phyloP scores from a whole-genome alignment of 2,797 vertebrate genomes.

The Mareca strepera region DNA sequence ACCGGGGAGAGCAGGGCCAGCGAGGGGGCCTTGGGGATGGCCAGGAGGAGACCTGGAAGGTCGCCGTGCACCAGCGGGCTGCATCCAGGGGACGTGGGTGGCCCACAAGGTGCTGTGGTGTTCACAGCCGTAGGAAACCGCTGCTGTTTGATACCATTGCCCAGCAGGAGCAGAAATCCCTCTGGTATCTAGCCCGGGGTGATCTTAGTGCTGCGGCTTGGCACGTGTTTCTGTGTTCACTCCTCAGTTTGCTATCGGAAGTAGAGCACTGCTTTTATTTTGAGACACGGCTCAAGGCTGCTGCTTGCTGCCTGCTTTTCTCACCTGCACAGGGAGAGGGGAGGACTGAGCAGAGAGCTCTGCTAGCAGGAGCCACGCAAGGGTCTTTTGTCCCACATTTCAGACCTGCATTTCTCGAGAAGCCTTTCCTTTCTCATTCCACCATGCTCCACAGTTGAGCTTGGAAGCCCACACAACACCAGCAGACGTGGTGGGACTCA shows the following conservation, averaged over 20 bases:
- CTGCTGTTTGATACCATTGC: background rate
- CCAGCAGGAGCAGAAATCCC: background rate
- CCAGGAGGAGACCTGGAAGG: background rate
- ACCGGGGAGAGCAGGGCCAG: background rate
- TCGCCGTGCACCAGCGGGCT: background rate
- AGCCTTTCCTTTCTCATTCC: constrained; percentile 45
- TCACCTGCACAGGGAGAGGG: constrained; percentile 36
- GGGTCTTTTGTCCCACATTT: background rate
- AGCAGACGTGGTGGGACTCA: background rate
- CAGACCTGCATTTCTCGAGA: constrained; percentile 26
- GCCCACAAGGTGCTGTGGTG: background rate
- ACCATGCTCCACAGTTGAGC: background rate
- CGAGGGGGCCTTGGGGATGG: constrained; percentile 29
- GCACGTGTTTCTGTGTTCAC: background rate
- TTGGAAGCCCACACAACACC: background rate
- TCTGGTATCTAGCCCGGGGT: background rate
- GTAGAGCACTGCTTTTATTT: constrained; percentile 17
- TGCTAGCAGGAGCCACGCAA: background rate
- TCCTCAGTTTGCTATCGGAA: background rate
- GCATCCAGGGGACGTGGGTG: background rate
- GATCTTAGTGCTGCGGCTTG: background rate
- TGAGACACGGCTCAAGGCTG: background rate
- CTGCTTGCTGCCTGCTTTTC: constrained; percentile 61
- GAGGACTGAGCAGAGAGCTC: background rate
- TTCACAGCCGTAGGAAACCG: rapidly evolving